phyloP scores from a whole-genome alignment of 2,888 invertebrate species.

The Mimas tiliae region DNA sequence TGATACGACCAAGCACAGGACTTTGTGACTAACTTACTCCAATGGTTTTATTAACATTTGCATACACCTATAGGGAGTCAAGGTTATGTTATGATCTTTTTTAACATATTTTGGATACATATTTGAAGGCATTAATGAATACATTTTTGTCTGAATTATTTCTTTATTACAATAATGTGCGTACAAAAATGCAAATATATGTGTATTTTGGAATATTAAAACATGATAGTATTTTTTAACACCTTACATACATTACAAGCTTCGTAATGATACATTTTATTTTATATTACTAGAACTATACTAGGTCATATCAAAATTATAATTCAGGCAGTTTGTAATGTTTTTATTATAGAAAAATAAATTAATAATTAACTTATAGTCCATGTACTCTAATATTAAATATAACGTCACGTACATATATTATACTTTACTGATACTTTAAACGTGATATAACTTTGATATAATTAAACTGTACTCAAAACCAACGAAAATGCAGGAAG shows the following conservation, averaged over 20 bases:
- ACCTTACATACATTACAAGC: not conserved
- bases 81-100: not conserved
- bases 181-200: slow-evolving; percentile 28
- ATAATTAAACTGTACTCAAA: not conserved
- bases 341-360: not conserved
- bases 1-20: too few relatives aligned
- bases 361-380: not conserved
- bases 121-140: not conserved
- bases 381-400: not conserved
- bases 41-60: too few relatives aligned
- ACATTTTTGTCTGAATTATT: not conserved
- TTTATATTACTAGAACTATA: not conserved
- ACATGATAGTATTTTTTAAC: not conserved
- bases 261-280: not conserved
- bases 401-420: not conserved
- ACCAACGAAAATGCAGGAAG: too few relatives aligned
- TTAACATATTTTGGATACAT: not conserved
- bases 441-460: not conserved
- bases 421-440: not conserved
- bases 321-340: slow-evolving; percentile 11
- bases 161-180: slow-evolving; percentile 18
- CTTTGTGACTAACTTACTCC: too few relatives aligned
- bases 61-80: too few relatives aligned
- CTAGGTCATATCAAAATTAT: not conserved
- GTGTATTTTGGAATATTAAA: not conserved